These are phyloP conservation scores for Choristoneura fumiferana DNA, from an alignment of 1,140 invertebrate species.

Conservation along the genomic window DNA sequence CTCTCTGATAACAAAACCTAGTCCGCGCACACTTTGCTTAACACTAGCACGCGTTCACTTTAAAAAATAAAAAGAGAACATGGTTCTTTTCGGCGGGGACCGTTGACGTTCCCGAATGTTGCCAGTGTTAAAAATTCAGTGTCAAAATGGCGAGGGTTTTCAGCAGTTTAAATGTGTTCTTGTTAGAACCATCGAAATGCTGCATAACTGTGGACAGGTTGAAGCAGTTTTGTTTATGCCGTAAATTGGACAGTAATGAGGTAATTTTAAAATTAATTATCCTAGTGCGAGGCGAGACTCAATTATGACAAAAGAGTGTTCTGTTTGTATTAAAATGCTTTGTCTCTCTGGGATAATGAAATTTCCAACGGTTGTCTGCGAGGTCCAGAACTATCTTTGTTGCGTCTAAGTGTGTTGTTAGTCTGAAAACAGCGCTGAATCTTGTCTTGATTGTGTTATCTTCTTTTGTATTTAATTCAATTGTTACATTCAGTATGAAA, in stretches of 20 bases:
- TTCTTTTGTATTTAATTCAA: conserved; percentile 16
- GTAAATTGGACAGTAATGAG: conserved; percentile 54
- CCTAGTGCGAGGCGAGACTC: not conserved
- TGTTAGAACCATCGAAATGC: conserved; percentile 59
- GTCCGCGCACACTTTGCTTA: conserved; percentile 30
- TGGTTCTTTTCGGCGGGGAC: conserved; percentile 22
- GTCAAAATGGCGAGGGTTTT: conserved; percentile 60
- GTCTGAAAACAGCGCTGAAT: not conserved
- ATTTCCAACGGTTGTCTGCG: not conserved
- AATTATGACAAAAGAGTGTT: conserved; percentile 6
- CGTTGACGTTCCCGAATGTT: conserved; percentile 30
- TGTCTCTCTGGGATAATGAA: not conserved
- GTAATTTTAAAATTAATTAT: conserved; percentile 38
- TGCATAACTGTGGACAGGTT: conserved; percentile 59
- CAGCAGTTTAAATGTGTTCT: conserved; percentile 60
- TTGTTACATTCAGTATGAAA: conserved; percentile 1
- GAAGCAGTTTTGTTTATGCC: conserved; percentile 69
- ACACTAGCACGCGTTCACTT: conserved; percentile 12
- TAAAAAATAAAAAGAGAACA: conserved; percentile 26
- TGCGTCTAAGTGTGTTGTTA: conserved; percentile 6
- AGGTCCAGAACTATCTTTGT: not conserved
- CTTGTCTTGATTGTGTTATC: conserved; percentile 12
- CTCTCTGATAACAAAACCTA: conserved; percentile 57
- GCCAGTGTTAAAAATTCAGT: conserved; percentile 27
- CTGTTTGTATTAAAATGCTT: too few relatives aligned